These are phyloP conservation scores for Andricus grossulariae DNA, from an alignment of 1,140 invertebrate species.

Conservation along the genomic window DNA sequence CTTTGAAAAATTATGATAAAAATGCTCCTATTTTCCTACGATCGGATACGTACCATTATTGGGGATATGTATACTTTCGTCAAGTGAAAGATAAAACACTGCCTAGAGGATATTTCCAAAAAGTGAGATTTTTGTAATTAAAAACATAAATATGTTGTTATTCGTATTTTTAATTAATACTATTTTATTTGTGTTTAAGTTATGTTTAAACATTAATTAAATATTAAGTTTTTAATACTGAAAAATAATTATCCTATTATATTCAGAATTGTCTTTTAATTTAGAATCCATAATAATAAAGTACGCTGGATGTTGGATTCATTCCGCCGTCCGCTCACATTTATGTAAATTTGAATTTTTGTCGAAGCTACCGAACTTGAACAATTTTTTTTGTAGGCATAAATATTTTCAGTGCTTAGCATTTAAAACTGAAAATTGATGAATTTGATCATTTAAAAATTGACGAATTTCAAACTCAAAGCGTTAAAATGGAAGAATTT, in stretches of 20 bases:
- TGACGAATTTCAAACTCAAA: background rate
- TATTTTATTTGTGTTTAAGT: background rate
- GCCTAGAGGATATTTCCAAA: constrained; percentile 98
- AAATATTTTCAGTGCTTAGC: no score
- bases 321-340: no score
- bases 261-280: no score
- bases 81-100: constrained; percentile 96
- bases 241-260: background rate
- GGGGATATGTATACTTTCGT: constrained; percentile 98
- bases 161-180: background rate
- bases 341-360: no score
- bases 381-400: no score
- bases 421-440: no score
- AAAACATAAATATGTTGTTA: background rate
- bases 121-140: constrained; percentile 77
- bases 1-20: constrained; percentile 82
- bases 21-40: constrained; percentile 85
- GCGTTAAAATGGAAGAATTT: background rate
- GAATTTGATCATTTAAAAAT: no score
- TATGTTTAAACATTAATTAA: background rate
- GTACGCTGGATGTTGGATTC: no score
- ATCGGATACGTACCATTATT: constrained; percentile 88
- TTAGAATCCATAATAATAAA: no score
- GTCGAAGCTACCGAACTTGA: no score
- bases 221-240: constrained; percentile 2